phyloP scores from a whole-genome alignment of 2,113 vertebrate genomes.

The Apteryx owenii region DNA sequence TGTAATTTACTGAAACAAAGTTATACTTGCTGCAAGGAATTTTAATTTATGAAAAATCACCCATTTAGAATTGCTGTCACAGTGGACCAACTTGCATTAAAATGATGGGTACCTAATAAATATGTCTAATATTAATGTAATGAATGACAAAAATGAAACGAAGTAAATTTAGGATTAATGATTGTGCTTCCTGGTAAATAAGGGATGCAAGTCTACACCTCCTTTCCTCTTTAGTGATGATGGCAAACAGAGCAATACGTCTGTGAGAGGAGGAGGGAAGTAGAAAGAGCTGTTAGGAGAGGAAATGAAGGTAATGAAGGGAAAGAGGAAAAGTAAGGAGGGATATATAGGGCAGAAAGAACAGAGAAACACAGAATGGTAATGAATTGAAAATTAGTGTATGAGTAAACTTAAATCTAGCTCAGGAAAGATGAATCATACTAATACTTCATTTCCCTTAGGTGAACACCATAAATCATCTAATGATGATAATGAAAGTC shows the following conservation, averaged over 20 bases:
- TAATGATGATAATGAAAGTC: not conserved
- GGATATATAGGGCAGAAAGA: not conserved
- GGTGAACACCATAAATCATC: not conserved
- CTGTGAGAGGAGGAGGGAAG: not conserved
- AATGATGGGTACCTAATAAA: slow-evolving; percentile 53
- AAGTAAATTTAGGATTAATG: slow-evolving; percentile 35
- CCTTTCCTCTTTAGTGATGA: not conserved
- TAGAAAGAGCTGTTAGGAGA: not conserved
- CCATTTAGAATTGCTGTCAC: slow-evolving; percentile 62
- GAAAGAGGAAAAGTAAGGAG: not conserved
- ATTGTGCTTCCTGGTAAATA: not conserved
- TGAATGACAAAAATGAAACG: slow-evolving; percentile 8
- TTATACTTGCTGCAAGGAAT: slow-evolving; percentile 69
- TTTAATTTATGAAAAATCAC: slow-evolving; percentile 77
- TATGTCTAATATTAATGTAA: slow-evolving; percentile 45
- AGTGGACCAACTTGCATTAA: slow-evolving; percentile 55
- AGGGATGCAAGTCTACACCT: not conserved
- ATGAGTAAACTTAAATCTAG: not conserved
- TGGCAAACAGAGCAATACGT: not conserved
- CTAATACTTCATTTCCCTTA: not conserved
- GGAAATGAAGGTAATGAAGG: not conserved
- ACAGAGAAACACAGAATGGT: not conserved
- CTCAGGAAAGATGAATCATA: not conserved
- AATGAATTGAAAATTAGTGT: not conserved
- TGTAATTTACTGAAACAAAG: slow-evolving; percentile 73